Percentiles rank a stretch among this genome's conserved stretches.
phyloP scores from a whole-genome alignment of 2,888 invertebrate species.

The Napeogenes inachia region DNA sequence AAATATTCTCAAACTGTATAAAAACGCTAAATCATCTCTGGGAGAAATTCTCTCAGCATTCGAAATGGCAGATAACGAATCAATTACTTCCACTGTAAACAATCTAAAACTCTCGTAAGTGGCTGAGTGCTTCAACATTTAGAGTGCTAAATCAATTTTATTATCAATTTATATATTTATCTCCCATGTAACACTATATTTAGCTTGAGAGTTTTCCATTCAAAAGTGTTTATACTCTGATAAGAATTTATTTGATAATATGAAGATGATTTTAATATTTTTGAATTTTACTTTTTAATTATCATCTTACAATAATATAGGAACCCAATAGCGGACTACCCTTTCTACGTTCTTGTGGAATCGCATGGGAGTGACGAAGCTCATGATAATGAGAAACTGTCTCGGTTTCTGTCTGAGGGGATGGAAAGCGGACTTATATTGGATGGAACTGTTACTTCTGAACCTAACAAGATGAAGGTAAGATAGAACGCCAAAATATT shows the following conservation, averaged over 20 bases:
- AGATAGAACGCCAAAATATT: conserved; percentile 24
- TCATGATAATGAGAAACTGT: conserved; percentile 94
- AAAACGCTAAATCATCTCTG: conserved; percentile 83
- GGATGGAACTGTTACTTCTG: conserved; percentile 92
- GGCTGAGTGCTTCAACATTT: not conserved
- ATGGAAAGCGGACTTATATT: conserved; percentile 83
- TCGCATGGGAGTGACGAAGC: conserved; percentile 89
- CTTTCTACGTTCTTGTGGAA: conserved; percentile 92
- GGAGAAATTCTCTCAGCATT: conserved; percentile 96
- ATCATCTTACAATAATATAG: conserved; percentile 36
- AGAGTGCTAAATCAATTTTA: too few species aligned
- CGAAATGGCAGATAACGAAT: conserved; percentile 91
- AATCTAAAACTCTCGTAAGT: conserved; percentile 76
- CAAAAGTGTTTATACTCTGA: too few species aligned
- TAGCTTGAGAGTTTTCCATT: too few species aligned
- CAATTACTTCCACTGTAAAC: conserved; percentile 81
- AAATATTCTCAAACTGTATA: conserved; percentile 85
- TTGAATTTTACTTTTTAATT: not conserved
- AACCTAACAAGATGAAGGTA: conserved; percentile 87
- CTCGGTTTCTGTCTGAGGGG: conserved; percentile 83
- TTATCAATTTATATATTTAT: too few species aligned
- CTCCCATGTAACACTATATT: too few species aligned
- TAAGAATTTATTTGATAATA: not conserved
- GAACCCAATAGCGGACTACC: conserved; percentile 80
- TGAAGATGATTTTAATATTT: not conserved